Base-by-base conservation (phyloP, 2,113 vertebrate genomes). In the Urocolius indicus region DNA sequence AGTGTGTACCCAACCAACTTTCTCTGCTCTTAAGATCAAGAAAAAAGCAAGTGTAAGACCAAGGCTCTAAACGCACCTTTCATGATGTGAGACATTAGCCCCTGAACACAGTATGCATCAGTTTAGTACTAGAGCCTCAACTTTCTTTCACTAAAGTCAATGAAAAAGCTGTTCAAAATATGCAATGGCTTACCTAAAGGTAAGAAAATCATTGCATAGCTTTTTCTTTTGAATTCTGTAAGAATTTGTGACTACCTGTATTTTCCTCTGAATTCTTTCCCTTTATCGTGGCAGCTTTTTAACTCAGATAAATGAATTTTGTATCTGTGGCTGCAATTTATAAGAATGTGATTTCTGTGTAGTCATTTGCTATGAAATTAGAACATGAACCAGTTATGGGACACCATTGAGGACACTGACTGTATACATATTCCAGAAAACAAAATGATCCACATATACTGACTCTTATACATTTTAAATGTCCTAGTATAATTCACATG, bases 101-200 rank as follows among this genome's bases (percentile, higher is more conserved):
- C 30, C 36, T 23, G 22, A 73, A 68, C 4, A 5, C 36, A 51
- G 30, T 0, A 0, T 2, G 20, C 9, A 65, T 3, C 21, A 68
- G 36, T 14, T 62, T 21, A 49, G 21, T 54, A 61, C 24, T 13
- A 41, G 21, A 49, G 15, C 13, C 49, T 61, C 15, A 27, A 16
- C 24, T 20, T 62, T 43, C 48, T 48, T 68, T 82, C 58, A 54
- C 0, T 62, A 15, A 38, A 58, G 8, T 43, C 38, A 79, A 10
- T 13, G 10, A 58, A 5, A 90, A 65, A 36, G 45, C 24, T 59
- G 69, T 34, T 27, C 22, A 43, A 75, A 94, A 91, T 34, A 45
- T 7, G 49, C 9, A 84, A 24, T 18, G 26, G 18, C 51, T 26
- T 67, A 38, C 45, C 29, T 72, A 38, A 76, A 67, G 26, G 48